Conservation (phyloP, 2,797 vertebrate genomes). For the Loris lydekkerianus region DNA sequence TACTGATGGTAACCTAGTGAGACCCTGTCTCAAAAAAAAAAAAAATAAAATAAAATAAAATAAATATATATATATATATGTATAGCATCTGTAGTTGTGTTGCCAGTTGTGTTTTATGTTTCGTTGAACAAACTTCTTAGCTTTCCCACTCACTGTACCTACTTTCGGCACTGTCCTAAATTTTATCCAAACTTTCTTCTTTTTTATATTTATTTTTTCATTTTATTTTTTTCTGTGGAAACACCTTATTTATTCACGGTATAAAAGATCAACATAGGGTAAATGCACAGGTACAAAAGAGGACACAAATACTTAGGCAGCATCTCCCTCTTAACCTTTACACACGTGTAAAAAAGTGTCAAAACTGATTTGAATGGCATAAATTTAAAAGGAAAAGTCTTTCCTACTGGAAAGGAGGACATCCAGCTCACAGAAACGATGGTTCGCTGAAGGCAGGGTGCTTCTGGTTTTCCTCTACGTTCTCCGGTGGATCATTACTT, state of each 20-base stretch:
- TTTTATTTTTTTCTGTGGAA: background rate
- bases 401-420: constrained; percentile 31
- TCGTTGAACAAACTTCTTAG: constrained; percentile 31
- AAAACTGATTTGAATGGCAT: constrained; percentile 12
- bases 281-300: constrained; percentile 20
- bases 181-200: background rate
- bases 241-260: constrained; percentile 76
- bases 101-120: background rate
- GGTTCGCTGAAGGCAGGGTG: constrained; percentile 28
- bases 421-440: constrained; percentile 32
- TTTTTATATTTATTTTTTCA: no score
- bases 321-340: constrained; percentile 21
- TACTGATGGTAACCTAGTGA: no score
- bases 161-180: background rate
- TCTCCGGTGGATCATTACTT: constrained; percentile 68
- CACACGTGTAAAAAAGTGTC: constrained; percentile 43
- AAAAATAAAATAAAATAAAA: no score
- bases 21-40: no score
- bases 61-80: no score
- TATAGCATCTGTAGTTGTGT: background rate
- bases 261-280: constrained; percentile 18
- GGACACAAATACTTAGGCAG: background rate
- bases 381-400: background rate
- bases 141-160: background rate
- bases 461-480: constrained; percentile 73